A percentile compares a stretch with the other conserved stretches of the same genome.
These are phyloP conservation scores for Oreochromis aureus DNA, from an alignment of 2,113 vertebrate genomes.

Conservation along the genomic window DNA sequence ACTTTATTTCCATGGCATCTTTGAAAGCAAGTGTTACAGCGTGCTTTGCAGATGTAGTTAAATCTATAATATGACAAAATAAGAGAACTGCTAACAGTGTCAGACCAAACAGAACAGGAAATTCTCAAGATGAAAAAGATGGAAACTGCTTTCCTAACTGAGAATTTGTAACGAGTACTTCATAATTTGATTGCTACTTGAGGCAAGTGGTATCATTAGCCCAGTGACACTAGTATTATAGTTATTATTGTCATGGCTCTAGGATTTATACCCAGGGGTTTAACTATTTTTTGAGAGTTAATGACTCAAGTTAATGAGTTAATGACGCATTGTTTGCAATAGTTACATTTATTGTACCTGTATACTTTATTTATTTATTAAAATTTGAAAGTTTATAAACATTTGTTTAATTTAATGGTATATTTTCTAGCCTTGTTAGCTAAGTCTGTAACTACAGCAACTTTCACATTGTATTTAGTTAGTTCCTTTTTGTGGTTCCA, in stretches of 20 bases:
- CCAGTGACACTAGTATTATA: background rate
- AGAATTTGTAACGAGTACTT: background rate
- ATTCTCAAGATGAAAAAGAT: background rate
- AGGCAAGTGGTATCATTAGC: slow-evolving; percentile 19
- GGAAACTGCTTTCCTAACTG: background rate
- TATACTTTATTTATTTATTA: background rate
- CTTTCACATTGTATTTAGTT: background rate
- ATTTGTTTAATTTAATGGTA: background rate
- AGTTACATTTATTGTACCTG: background rate
- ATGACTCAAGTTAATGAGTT: background rate
- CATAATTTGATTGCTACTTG: slow-evolving; percentile 5
- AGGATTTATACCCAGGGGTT: background rate
- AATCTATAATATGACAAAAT: background rate
- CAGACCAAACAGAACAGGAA: background rate
- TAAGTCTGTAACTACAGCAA: background rate
- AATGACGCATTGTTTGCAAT: background rate
- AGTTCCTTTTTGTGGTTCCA: background rate
- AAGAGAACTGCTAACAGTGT: background rate
- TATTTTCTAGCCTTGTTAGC: background rate
- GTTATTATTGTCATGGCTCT: background rate
- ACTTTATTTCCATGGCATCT: background rate
- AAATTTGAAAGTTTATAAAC: background rate
- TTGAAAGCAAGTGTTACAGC: background rate
- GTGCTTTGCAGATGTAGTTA: background rate
- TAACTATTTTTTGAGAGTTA: background rate